These are phyloP conservation scores for Lonchura striata DNA, from an alignment of 2,113 vertebrate genomes.

Conservation along the genomic window DNA sequence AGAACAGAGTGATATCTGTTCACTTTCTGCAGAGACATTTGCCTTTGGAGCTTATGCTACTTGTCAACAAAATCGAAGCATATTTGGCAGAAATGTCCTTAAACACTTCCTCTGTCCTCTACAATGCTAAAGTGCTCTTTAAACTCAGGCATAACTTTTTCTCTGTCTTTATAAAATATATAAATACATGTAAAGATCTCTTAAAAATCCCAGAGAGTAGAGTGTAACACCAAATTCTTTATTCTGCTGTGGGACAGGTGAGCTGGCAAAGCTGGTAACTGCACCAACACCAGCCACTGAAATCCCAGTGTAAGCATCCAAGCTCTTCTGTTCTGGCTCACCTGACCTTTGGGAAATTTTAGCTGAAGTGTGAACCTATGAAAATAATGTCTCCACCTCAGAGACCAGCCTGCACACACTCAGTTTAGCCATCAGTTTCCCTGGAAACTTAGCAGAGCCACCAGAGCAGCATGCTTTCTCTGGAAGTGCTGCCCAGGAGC, in stretches of 20 bases:
- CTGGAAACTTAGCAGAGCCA: conserved; percentile 27
- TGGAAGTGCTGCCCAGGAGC: not conserved
- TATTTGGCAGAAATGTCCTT: not conserved
- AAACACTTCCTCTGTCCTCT: not conserved
- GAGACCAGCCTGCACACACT: conserved; percentile 23
- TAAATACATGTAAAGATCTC: not conserved
- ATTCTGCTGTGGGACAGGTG: not conserved
- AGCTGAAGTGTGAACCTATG: not conserved
- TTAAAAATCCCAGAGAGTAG: not conserved
- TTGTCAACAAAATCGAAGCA: not conserved
- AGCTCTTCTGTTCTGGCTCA: not conserved
- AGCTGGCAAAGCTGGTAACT: not conserved
- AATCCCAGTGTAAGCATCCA: not conserved
- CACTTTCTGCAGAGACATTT: not conserved
- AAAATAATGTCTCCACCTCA: conserved; percentile 15
- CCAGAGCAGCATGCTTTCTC: not conserved
- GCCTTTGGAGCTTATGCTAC: not conserved
- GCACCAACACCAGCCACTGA: not conserved
- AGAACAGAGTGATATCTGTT: not conserved
- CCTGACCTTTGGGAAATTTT: not conserved
- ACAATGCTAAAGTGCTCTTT: not conserved
- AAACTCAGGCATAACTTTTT: not conserved
- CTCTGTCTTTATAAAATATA: not conserved
- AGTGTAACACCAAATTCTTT: not conserved
- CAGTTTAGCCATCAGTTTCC: conserved; percentile 48